phyloP scores from a whole-genome alignment of 2,113 vertebrate species.

The Nothoprocta pentlandii region DNA sequence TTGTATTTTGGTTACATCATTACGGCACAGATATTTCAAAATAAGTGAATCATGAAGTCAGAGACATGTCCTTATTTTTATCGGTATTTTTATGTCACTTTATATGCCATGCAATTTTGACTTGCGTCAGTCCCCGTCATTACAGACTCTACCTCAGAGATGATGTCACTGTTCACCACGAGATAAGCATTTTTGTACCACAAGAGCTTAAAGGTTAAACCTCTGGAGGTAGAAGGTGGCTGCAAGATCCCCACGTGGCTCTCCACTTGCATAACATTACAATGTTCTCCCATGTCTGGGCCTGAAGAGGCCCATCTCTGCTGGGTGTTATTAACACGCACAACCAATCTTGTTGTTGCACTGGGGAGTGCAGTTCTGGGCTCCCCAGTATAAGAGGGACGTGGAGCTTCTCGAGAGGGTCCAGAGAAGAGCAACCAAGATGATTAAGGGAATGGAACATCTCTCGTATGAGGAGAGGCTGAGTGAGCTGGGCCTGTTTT shows the following conservation, averaged over 20 bases:
- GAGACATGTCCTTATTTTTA: neutral
- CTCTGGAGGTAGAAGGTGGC: neutral
- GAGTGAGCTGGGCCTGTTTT: too few species aligned
- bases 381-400: too few species aligned
- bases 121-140: neutral
- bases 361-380: too few species aligned
- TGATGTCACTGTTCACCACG: neutral
- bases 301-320: constrained; percentile 1
- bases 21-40: neutral
- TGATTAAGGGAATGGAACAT: too few species aligned
- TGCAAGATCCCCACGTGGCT: neutral
- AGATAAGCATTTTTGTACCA: neutral
- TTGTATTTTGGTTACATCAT: neutral
- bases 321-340: neutral
- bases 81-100: neutral
- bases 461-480: too few species aligned
- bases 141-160: neutral
- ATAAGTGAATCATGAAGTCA: neutral
- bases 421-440: too few species aligned
- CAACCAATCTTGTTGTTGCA: too few species aligned
- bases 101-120: neutral
- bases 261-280: neutral
- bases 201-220: neutral
- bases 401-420: too few species aligned
- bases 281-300: neutral